phyloP scores from a whole-genome alignment of 2,888 invertebrate species.

The Achlya flavicornis region DNA sequence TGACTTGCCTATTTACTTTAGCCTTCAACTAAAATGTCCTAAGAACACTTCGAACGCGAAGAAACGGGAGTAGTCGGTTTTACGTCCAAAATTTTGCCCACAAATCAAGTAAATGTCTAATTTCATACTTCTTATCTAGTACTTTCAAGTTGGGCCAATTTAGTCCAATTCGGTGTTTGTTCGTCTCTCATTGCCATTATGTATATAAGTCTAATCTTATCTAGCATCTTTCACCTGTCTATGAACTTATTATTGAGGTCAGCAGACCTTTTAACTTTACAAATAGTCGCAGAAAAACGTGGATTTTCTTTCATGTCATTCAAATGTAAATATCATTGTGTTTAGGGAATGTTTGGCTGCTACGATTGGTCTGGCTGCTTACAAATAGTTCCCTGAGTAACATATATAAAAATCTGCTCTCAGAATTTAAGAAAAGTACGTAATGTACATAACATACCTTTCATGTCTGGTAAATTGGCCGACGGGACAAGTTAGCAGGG shows the following conservation, averaged over 20 bases:
- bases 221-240: background rate
- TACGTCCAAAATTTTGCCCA: background rate
- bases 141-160: background rate
- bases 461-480: too few relatives aligned
- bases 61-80: background rate
- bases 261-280: background rate
- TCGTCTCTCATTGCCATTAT: background rate
- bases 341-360: too few relatives aligned
- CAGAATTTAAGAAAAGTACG: too few relatives aligned
- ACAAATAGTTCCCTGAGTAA: too few relatives aligned
- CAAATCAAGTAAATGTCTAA: conserved; percentile 10
- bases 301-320: too few relatives aligned
- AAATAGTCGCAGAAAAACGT: too few relatives aligned
- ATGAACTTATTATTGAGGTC: background rate
- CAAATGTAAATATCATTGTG: too few relatives aligned
- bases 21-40: conserved; percentile 2
- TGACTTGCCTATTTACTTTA: background rate
- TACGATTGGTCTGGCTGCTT: too few relatives aligned
- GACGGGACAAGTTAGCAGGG: too few relatives aligned
- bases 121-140: conserved; percentile 13
- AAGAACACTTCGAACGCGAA: background rate
- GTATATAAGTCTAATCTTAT: conserved; percentile 4
- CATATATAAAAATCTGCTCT: too few relatives aligned
- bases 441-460: too few relatives aligned
- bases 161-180: background rate